phyloP scores from a whole-genome alignment of 2,888 invertebrate genomes.

The Zygaena filipendulae region DNA sequence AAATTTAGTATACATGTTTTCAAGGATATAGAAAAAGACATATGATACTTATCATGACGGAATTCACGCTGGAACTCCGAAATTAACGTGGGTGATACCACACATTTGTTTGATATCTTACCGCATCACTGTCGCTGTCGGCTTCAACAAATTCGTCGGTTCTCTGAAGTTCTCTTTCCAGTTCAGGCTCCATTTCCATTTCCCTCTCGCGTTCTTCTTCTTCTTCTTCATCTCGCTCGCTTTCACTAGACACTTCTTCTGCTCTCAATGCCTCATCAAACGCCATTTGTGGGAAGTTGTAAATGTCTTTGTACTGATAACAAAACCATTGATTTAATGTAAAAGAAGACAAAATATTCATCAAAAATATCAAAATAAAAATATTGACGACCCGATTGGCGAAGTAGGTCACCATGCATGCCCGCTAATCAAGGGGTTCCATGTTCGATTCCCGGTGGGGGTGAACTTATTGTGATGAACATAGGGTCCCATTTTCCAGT shows the following conservation, averaged over 20 bases:
- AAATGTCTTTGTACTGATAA: slow-evolving; percentile 94
- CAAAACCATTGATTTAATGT: too few relatives aligned
- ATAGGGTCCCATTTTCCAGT: too few relatives aligned
- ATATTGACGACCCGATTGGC: too few relatives aligned
- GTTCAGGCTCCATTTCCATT: slow-evolving; percentile 69
- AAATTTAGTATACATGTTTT: too few relatives aligned
- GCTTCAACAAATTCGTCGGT: slow-evolving; percentile 77
- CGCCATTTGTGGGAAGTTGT: slow-evolving; percentile 96
- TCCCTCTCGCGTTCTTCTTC: slow-evolving; percentile 66
- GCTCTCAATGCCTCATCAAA: slow-evolving; percentile 94
- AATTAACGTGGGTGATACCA: too few relatives aligned
- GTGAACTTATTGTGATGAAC: too few relatives aligned
- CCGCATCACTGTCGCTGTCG: slow-evolving; percentile 69
- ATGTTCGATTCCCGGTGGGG: too few relatives aligned
- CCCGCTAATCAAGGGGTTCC: too few relatives aligned
- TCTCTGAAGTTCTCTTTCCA: slow-evolving; percentile 72
- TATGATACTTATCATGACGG: too few relatives aligned
- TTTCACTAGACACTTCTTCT: slow-evolving; percentile 82
- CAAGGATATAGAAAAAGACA: too few relatives aligned
- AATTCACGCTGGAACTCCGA: too few relatives aligned
- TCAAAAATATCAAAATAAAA: not conserved
- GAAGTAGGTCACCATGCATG: too few relatives aligned
- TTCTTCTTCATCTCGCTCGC: slow-evolving; percentile 72
- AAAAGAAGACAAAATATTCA: slow-evolving; percentile 1
- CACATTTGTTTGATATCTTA: slow-evolving; percentile 23